Base-by-base conservation (phyloP, 2,888 invertebrate species). In the Yponomeuta plumbellus region DNA sequence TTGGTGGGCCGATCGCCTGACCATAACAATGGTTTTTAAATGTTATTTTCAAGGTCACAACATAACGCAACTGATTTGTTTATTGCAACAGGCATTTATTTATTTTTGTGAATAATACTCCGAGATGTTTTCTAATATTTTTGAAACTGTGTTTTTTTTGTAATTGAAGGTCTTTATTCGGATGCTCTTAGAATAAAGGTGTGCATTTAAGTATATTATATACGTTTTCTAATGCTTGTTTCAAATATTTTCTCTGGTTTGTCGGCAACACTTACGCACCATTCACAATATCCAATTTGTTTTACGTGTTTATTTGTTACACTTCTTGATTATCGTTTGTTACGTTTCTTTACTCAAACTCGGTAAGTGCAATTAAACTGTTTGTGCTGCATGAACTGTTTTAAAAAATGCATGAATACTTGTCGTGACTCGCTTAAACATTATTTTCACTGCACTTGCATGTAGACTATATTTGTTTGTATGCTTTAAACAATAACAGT, bases 101-200 rank as follows among this genome's bases (percentile, higher is more conserved):
- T 61, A 13, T 22, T 66, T 22, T 66, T 65, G 56, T 34, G 8
- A 11, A 34, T 23, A 59, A 65, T 5, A 57, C n/a, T 11, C 10
- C 22, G 22, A 58, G 44, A 21, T 23, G 21, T 52, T 61, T 34
- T 65, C 57, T 52, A 66, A 61, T 68, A 64, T 66, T 69, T 67
- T 17, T 59, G 21, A 64, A 64, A 70, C 66, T 67, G 64, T 23
- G 34, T 70, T 68, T 71, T 68, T 82, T 81, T 79, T 85, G 72
- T 83, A 80, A 76, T 84, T 85, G 75, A 86, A 90, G 89, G 83
- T 88, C 89, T 70, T 83, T 88, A 78, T 87, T 89, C 85, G 89
- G 86, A 87, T 83, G 80, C 78, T 84, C 79, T 80, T 84, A 80
- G 44, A 81, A 74, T 76, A 83, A 78, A 89, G 89, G 89, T 90